Conservation (phyloP, 2,888 invertebrate genomes). For the Lumbricus terrestris region DNA sequence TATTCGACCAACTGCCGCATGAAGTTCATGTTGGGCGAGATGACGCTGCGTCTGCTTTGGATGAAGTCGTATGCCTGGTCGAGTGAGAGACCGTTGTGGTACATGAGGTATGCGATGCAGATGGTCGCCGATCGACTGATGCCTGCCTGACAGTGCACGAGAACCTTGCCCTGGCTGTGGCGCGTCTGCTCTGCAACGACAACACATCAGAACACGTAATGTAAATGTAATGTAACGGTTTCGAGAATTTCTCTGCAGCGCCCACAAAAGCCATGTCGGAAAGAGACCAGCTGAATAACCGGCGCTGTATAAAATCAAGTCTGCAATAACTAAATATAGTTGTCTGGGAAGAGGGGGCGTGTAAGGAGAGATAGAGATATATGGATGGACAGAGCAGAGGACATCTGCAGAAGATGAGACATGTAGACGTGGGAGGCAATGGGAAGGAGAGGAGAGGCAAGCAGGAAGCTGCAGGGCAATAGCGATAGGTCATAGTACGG, state of each 20-base stretch:
- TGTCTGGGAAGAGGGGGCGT: too few relatives aligned
- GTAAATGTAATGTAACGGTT: too few relatives aligned
- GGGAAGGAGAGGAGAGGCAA: neutral
- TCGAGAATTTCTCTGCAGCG: too few relatives aligned
- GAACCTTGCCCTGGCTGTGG: slow-evolving; percentile 46
- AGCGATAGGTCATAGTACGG: neutral
- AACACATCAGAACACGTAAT: too few relatives aligned
- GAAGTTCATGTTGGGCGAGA: slow-evolving; percentile 60
- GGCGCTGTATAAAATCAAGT: too few relatives aligned
- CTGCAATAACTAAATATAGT: neutral
- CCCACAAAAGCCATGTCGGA: too few relatives aligned
- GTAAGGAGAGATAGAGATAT: too few relatives aligned
- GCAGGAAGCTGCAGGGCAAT: neutral
- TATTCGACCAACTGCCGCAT: slow-evolving; percentile 58
- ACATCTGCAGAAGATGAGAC: neutral
- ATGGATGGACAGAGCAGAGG: too few relatives aligned
- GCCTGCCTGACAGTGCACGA: slow-evolving; percentile 55
- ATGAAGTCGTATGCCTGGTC: slow-evolving; percentile 59
- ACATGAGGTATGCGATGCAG: slow-evolving; percentile 55
- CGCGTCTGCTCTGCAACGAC: slow-evolving; percentile 45
- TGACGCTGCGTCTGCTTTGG: slow-evolving; percentile 54
- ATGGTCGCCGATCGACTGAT: slow-evolving; percentile 55
- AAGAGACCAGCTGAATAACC: too few relatives aligned
- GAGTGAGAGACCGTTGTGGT: slow-evolving; percentile 42
- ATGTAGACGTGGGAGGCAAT: too few relatives aligned